A percentile compares a stretch with the other conserved stretches of the same genome.
phyloP scores from a whole-genome alignment of 1,140 invertebrate species.

The Brachionus manjavacas region DNA sequence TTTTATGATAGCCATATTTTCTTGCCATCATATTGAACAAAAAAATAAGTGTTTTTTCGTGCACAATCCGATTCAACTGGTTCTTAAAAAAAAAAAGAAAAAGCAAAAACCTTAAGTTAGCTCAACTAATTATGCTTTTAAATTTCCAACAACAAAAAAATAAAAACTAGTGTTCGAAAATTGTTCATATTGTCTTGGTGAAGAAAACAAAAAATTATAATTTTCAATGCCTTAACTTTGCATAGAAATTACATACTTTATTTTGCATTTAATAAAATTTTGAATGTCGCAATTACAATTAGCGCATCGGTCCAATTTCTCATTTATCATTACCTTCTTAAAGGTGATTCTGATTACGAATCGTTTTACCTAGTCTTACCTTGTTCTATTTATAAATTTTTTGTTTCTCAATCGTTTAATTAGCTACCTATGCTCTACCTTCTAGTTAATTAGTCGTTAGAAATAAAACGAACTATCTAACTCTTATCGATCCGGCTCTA shows the following conservation, averaged over 20 bases:
- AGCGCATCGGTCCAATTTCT: neutral
- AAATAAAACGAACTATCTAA: neutral
- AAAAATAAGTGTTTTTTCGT: neutral
- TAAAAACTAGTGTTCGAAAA: neutral
- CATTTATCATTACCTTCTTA: neutral
- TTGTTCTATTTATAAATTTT: neutral
- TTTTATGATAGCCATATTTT: neutral
- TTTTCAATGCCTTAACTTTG: neutral
- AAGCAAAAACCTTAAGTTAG: neutral
- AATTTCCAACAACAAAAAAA: neutral
- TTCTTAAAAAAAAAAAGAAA: neutral
- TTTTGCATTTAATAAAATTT: neutral
- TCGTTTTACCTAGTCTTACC: neutral
- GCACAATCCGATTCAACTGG: neutral
- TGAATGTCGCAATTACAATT: neutral
- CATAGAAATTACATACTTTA: neutral
- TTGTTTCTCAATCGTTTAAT: neutral
- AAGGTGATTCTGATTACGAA: slow-evolving; percentile 1
- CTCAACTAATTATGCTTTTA: neutral
- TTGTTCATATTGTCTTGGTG: neutral
- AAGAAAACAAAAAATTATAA: neutral
- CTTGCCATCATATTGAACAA: neutral
- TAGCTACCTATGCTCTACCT: slow-evolving; percentile 20
- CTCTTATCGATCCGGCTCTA: neutral
- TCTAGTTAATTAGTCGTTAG: neutral